Conservation (phyloP, 2,113 vertebrate genomes). For the Pygathrix nemaeus region DNA sequence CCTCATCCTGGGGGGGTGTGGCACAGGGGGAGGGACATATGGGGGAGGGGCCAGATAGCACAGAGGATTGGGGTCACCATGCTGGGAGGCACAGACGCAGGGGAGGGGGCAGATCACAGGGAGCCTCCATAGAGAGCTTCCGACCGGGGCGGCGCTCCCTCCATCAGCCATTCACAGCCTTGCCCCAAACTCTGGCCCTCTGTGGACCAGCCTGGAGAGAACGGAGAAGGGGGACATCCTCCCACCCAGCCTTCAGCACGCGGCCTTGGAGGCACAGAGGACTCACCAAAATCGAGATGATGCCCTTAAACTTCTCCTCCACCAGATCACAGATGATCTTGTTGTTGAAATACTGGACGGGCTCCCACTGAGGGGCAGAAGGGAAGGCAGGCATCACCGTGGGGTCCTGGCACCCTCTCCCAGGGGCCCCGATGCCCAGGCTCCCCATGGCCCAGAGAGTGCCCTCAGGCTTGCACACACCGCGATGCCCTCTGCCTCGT, state of each 20-base stretch:
- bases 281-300: constrained; percentile 97
- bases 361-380: constrained; percentile 92
- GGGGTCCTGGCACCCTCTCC: neutral
- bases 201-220: neutral
- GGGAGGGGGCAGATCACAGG: too few relatives aligned
- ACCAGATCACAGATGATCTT: constrained; percentile 99
- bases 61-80: neutral
- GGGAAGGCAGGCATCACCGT: neutral
- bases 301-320: constrained; percentile 99
- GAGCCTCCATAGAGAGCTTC: neutral
- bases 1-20: constrained; percentile 90
- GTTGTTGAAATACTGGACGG: constrained; percentile 99
- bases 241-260: rapidly evolving
- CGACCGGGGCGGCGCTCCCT: neutral
- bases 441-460: neutral
- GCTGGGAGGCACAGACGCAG: neutral
- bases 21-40: neutral
- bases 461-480: constrained; percentile 80
- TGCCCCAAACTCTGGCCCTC: neutral
- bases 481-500: constrained; percentile 97
- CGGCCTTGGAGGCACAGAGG: neutral
- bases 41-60: neutral
- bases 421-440: neutral
- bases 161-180: neutral
- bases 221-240: neutral